These are phyloP conservation scores for Eretmocerus hayati DNA, from an alignment of 2,888 invertebrate species.

Conservation along the genomic window DNA sequence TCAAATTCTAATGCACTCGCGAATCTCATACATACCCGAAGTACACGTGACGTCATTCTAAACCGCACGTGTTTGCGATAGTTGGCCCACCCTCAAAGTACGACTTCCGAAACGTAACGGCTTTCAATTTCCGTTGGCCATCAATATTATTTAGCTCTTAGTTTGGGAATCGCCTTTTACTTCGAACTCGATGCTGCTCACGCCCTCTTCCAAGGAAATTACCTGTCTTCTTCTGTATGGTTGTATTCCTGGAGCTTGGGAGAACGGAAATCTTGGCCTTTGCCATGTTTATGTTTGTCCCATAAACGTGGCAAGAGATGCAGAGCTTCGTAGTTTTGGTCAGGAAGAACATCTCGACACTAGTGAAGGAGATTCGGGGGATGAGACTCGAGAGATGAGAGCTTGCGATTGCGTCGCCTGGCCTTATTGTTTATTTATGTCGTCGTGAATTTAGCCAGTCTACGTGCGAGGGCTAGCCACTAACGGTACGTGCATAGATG, in stretches of 20 bases:
- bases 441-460: background rate
- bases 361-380: too few relatives aligned
- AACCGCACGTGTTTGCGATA: too few relatives aligned
- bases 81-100: too few relatives aligned
- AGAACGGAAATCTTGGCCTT: conserved; percentile 7
- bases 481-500: too few relatives aligned
- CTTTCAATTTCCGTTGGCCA: conserved; percentile 48
- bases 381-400: too few relatives aligned
- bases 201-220: conserved; percentile 45
- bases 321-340: too few relatives aligned
- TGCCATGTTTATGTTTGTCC: background rate
- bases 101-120: conserved; percentile 43
- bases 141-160: conserved; percentile 49
- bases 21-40: too few relatives aligned
- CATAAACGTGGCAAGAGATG: background rate
- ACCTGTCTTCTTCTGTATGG: conserved; percentile 38
- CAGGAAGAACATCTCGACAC: too few relatives aligned
- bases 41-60: too few relatives aligned
- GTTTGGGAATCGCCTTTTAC: conserved; percentile 29
- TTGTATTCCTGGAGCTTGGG: conserved; percentile 3
- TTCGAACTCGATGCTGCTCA: conserved; percentile 43
- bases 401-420: too few relatives aligned
- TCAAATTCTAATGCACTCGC: too few relatives aligned
- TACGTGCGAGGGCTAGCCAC: too few relatives aligned
- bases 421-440: conserved; percentile 15